A percentile compares a stretch with the other conserved stretches of the same genome.
These are phyloP conservation scores for Yponomeuta sedellus DNA, from an alignment of 2,888 invertebrate genomes.

Conservation along the genomic window DNA sequence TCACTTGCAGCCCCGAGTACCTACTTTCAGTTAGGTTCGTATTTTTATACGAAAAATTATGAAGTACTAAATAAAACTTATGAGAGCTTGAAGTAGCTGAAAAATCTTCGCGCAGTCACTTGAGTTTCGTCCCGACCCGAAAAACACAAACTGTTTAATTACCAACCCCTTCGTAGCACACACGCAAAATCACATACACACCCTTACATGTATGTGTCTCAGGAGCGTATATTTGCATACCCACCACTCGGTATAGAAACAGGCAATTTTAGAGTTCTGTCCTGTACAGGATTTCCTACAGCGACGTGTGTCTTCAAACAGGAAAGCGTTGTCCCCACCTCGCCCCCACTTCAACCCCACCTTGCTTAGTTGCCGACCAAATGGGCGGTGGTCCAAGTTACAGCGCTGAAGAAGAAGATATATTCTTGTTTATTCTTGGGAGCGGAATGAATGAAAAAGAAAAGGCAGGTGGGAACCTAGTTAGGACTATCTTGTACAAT, in stretches of 20 bases:
- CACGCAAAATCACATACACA: neutral
- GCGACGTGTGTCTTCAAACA: slow-evolving; percentile 74
- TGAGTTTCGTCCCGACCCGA: neutral
- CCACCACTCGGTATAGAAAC: slow-evolving; percentile 10
- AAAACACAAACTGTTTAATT: neutral
- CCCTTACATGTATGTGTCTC: neutral
- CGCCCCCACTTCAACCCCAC: slow-evolving; percentile 39
- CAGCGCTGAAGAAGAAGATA: slow-evolving; percentile 28
- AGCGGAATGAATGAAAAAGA: no score
- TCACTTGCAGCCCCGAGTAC: no score
- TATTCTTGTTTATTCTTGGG: neutral
- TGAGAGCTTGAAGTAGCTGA: neutral
- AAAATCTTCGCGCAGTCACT: neutral
- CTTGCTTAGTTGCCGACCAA: slow-evolving; percentile 65
- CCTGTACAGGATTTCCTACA: slow-evolving; percentile 73
- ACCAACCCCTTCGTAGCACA: neutral
- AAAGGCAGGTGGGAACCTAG: no score
- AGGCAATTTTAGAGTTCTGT: slow-evolving; percentile 72
- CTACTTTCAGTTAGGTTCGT: no score
- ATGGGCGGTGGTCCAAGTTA: slow-evolving; percentile 25
- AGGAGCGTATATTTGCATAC: neutral
- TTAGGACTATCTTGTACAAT: no score
- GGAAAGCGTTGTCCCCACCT: slow-evolving; percentile 59
- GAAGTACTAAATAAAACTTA: neutral
- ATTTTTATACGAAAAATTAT: no score